phyloP scores from a whole-genome alignment of 2,113 vertebrate species.

The Oncorhynchus gorbuscha region DNA sequence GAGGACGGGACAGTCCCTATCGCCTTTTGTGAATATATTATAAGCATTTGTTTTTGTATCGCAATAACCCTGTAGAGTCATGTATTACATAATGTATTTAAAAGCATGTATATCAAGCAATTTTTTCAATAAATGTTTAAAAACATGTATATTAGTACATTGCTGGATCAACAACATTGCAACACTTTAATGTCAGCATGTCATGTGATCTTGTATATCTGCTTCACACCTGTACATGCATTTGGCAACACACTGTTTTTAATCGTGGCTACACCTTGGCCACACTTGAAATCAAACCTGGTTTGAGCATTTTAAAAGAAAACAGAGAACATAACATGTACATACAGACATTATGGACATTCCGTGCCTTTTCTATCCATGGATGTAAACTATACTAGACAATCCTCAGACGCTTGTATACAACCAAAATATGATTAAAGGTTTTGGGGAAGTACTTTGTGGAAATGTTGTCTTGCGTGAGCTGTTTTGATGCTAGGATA shows the following conservation, averaged over 20 bases:
- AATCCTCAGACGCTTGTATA: slow-evolving; percentile 83
- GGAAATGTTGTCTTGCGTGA: background rate
- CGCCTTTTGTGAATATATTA: background rate
- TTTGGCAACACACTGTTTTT: slow-evolving; percentile 56
- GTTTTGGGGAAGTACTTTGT: slow-evolving; percentile 53
- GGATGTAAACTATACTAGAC: slow-evolving; percentile 80
- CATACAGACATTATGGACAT: slow-evolving; percentile 57
- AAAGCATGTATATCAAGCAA: slow-evolving; percentile 38
- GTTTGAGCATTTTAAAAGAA: slow-evolving; percentile 40
- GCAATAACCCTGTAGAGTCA: slow-evolving; percentile 82
- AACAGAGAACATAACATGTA: slow-evolving; percentile 8
- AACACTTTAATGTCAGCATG: slow-evolving; percentile 69
- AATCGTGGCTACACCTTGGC: slow-evolving; percentile 57
- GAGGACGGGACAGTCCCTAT: background rate
- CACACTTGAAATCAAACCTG: slow-evolving; percentile 80
- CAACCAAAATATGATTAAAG: slow-evolving; percentile 86
- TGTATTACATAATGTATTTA: slow-evolving; percentile 48
- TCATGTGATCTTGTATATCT: slow-evolving; percentile 52
- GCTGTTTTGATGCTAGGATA: background rate
- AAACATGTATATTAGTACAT: slow-evolving; percentile 36
- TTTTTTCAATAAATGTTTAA: slow-evolving; percentile 27
- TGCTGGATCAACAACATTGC: slow-evolving; percentile 33
- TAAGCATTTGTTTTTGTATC: slow-evolving; percentile 76
- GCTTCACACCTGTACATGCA: slow-evolving; percentile 70
- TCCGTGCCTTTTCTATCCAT: slow-evolving; percentile 85